These are phyloP conservation scores for Emmelina monodactyla DNA, from an alignment of 2,888 invertebrate genomes.

Conservation along the genomic window DNA sequence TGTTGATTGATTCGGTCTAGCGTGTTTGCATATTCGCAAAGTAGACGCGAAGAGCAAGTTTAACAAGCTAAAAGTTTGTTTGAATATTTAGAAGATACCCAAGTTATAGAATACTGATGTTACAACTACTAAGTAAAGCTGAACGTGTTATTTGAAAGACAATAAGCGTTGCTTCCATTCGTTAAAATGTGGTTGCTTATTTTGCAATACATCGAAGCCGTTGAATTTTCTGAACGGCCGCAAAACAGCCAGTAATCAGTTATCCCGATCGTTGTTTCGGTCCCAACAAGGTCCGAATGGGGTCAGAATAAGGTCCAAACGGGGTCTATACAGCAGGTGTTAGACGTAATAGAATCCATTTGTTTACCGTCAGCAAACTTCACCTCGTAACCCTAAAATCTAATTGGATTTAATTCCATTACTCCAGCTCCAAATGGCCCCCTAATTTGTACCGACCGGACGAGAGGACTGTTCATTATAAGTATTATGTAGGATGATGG, in stretches of 20 bases:
- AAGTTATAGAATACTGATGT: too few species aligned
- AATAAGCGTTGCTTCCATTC: too few species aligned
- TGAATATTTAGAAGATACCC: too few species aligned
- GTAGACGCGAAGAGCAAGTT: not conserved
- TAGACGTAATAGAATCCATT: conserved; percentile 49
- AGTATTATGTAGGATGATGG: not conserved
- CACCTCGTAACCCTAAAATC: conserved; percentile 63
- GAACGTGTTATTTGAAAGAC: too few species aligned
- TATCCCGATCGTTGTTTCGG: too few species aligned
- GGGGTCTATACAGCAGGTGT: conserved; percentile 41
- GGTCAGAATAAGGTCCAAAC: too few species aligned
- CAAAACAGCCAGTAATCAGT: too few species aligned
- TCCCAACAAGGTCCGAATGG: too few species aligned
- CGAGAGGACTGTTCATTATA: conserved; percentile 30
- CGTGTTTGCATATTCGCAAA: conserved; percentile 9
- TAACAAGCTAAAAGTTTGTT: conserved; percentile 2
- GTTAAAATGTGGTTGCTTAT: too few species aligned
- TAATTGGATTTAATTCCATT: conserved; percentile 67
- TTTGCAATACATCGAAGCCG: too few species aligned
- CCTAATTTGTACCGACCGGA: conserved; percentile 60
- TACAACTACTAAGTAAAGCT: too few species aligned
- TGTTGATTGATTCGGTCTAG: conserved; percentile 49
- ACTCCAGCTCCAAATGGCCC: conserved; percentile 59
- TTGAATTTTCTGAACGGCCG: too few species aligned
- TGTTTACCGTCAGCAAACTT: conserved; percentile 58